A percentile compares a stretch with the other conserved stretches of the same genome.
phyloP scores from a whole-genome alignment of 2,113 vertebrate genomes.

The Trematocara variabile region DNA sequence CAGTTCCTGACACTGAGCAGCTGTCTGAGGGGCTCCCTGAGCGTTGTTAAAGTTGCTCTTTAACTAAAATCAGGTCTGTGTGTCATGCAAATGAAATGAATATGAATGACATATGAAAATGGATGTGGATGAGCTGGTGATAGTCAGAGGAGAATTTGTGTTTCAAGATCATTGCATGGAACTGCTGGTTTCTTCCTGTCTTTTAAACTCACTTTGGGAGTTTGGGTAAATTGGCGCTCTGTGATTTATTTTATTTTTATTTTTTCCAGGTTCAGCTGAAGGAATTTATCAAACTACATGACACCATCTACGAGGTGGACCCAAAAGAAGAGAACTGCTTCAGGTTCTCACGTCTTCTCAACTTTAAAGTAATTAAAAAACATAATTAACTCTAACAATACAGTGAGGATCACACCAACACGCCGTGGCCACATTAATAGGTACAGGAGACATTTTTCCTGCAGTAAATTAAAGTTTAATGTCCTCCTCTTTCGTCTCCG shows the following conservation, averaged over 20 bases:
- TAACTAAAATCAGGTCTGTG: background rate
- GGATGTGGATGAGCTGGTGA: background rate
- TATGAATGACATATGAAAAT: background rate
- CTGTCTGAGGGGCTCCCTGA: background rate
- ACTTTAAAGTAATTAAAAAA: constrained; percentile 77
- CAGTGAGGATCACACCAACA: background rate
- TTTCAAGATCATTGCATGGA: background rate
- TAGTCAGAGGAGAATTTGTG: background rate
- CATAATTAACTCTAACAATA: background rate
- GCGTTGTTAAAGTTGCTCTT: background rate
- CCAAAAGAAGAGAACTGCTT: constrained; percentile 79
- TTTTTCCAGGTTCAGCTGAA: constrained; percentile 84
- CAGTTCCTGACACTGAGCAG: background rate
- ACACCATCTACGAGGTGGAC: constrained; percentile 85
- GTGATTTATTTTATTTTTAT: background rate
- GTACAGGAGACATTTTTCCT: background rate
- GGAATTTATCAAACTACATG: constrained; percentile 87
- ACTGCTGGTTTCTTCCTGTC: background rate
- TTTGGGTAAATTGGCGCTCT: background rate
- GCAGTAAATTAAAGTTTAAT: background rate
- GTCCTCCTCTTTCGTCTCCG: background rate
- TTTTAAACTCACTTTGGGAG: background rate
- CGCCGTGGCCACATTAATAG: background rate
- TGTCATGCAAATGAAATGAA: too few relatives aligned
- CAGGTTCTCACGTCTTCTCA: constrained; percentile 80